A percentile compares a stretch with the other conserved stretches of the same genome.
Conservation (phyloP, 2,113 vertebrate genomes). For the Parus major region DNA sequence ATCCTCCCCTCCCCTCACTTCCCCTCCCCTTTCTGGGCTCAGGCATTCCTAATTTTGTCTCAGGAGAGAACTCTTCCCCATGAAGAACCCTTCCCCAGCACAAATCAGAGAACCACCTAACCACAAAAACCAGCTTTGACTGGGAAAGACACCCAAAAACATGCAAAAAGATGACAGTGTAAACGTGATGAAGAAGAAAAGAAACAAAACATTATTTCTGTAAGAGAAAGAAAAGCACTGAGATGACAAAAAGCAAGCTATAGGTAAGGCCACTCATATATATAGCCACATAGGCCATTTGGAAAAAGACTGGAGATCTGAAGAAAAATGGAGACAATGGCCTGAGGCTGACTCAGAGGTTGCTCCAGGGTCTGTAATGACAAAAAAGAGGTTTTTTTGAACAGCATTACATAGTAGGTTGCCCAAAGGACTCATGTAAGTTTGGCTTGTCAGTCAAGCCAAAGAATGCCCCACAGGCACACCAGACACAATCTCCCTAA, state of each 20-base stretch:
- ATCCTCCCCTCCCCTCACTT: not conserved
- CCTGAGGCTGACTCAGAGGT: not conserved
- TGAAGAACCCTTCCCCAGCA: not conserved
- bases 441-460: not conserved
- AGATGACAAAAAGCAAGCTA: rapidly evolving
- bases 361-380: not conserved
- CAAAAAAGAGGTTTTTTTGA: not conserved
- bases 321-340: not conserved
- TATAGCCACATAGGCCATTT: rapidly evolving
- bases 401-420: not conserved
- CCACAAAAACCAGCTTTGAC: not conserved
- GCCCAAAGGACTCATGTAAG: not conserved
- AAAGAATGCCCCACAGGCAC: not conserved
- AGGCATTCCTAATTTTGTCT: not conserved
- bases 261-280: not conserved
- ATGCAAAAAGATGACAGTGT: not conserved
- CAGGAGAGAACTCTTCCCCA: not conserved
- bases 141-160: not conserved
- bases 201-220: not conserved
- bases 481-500: not conserved
- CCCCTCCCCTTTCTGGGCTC: not conserved
- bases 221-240: not conserved
- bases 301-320: not conserved
- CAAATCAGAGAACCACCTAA: not conserved
- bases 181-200: not conserved